phyloP scores from a whole-genome alignment of 2,888 invertebrate species.

The Agrotis segetum region DNA sequence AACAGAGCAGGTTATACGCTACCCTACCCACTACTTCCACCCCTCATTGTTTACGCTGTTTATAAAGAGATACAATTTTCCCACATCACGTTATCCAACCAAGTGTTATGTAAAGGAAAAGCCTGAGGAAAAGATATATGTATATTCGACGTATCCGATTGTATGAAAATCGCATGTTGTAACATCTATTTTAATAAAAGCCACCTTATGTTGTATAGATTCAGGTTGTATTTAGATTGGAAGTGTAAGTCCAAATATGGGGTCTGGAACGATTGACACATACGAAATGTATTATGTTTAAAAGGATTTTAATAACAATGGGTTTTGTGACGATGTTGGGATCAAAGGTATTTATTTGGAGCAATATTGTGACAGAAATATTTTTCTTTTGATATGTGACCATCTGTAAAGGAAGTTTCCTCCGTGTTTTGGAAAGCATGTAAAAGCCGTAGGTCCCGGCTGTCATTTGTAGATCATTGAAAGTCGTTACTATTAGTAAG shows the following conservation, averaged over 20 bases:
- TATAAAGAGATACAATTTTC: slow-evolving; percentile 59
- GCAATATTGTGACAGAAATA: slow-evolving; percentile 12
- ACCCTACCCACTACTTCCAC: slow-evolving; percentile 27
- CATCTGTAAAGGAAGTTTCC: no score
- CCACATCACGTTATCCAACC: slow-evolving; percentile 58
- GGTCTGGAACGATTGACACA: slow-evolving; percentile 26
- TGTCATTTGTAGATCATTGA: no score
- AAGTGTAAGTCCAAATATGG: not conserved
- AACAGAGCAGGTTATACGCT: slow-evolving; percentile 20
- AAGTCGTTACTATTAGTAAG: no score
- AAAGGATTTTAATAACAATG: slow-evolving; percentile 47
- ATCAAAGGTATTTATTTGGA: slow-evolving; percentile 32
- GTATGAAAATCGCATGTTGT: slow-evolving; percentile 16
- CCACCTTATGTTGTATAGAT: not conserved
- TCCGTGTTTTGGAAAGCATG: no score
- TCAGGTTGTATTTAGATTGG: slow-evolving; percentile 27
- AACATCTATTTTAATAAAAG: not conserved
- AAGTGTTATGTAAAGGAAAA: slow-evolving; percentile 56
- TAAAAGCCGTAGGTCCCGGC: no score
- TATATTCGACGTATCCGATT: slow-evolving; percentile 43
- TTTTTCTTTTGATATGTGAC: slow-evolving; percentile 15
- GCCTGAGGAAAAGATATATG: slow-evolving; percentile 38
- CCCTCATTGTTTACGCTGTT: slow-evolving; percentile 56
- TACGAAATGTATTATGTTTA: slow-evolving; percentile 27
- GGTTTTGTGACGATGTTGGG: slow-evolving; percentile 18